Conservation (phyloP, 1,140 invertebrate species). For the Drosophila ananassae region DNA sequence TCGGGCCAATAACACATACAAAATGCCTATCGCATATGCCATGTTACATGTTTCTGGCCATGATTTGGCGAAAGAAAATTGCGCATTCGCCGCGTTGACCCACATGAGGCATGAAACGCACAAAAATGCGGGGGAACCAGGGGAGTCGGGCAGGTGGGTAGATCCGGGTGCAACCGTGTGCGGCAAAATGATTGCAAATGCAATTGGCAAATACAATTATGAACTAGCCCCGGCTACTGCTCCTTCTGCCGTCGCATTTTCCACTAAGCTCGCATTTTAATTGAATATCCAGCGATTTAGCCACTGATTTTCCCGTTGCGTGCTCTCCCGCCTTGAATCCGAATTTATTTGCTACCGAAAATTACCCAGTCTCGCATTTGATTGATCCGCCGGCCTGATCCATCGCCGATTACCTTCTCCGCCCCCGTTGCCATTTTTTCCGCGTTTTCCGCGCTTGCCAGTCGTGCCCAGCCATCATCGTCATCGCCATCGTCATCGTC, state of each 20-base stretch:
- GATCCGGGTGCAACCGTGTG: background rate
- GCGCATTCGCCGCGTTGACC: conserved; percentile 64
- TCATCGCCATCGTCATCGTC: conserved; percentile 28
- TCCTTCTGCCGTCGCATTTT: conserved; percentile 39
- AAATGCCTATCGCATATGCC: conserved; percentile 73
- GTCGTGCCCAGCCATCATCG: conserved; percentile 23
- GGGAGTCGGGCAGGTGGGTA: background rate
- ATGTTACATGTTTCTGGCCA: conserved; percentile 47
- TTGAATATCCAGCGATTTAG: conserved; percentile 57
- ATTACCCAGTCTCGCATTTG: conserved; percentile 51
- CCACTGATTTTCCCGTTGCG: conserved; percentile 28
- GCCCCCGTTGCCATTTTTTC: conserved; percentile 8
- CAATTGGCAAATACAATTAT: conserved; percentile 74
- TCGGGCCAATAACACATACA: conserved; percentile 56
- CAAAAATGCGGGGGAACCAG: conserved; percentile 33
- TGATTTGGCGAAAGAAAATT: conserved; percentile 61
- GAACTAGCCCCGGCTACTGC: conserved; percentile 34
- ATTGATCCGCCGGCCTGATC: conserved; percentile 59
- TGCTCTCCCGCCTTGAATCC: conserved; percentile 28
- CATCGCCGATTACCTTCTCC: conserved; percentile 14
- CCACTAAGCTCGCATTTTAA: conserved; percentile 45
- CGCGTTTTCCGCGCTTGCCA: conserved; percentile 13
- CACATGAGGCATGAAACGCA: conserved; percentile 46
- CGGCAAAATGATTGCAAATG: conserved; percentile 52
- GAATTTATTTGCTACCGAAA: conserved; percentile 45